Base-by-base conservation (phyloP, 2,113 vertebrate species). In the Eira barbara region DNA sequence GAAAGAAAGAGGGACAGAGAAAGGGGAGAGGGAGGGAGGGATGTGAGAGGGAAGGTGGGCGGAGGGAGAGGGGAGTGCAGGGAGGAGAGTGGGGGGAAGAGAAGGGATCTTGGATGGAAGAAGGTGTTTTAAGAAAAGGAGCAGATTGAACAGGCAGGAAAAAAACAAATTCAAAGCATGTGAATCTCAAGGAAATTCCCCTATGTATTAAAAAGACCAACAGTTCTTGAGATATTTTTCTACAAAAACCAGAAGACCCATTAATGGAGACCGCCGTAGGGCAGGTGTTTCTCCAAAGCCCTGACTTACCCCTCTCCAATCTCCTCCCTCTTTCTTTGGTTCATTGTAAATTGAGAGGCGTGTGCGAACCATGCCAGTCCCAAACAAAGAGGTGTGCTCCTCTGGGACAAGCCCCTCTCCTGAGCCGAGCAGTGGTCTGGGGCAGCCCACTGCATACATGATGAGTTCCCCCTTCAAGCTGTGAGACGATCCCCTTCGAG, bases 311-410 rank as follows among this genome's bases (percentile, higher is more conserved):
- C 55, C 29, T 39, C 12, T 2, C 47, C 34, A 11, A 45, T 27
- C 25, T 47, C 36, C 69, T 76, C 12, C 29, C 63, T 42, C 29
- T 1, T 76, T 84, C 73, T 91, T 10, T 31, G 23, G 87, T 91
- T 86, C 94, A 21, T 67, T 65, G 36, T 92, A 89, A 85, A 96
- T 95, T 14, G 89, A 95, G 63, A 82, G n/a, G 31, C 23, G 7
- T 6, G 49, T 12, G 42, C 25, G 6, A 34, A 31, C 7, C 65
- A 3, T 2, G 1, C 12, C 74, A 67, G 49, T 47, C 12, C 14
- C 85, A 69, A 76, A 71, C 84, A 85, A 94, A 92, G 86, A 69
- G 71, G 7, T 23, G 3, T 39, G 29, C 80, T 84, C 49, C 81
- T 88, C 12, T 52, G 84, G 63, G 93, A 86, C 5, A 0, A 18